Percentiles rank a stretch among this genome's conserved stretches.
phyloP scores from a whole-genome alignment of 2,113 vertebrate species.

The Psammodynastes pulverulentus region DNA sequence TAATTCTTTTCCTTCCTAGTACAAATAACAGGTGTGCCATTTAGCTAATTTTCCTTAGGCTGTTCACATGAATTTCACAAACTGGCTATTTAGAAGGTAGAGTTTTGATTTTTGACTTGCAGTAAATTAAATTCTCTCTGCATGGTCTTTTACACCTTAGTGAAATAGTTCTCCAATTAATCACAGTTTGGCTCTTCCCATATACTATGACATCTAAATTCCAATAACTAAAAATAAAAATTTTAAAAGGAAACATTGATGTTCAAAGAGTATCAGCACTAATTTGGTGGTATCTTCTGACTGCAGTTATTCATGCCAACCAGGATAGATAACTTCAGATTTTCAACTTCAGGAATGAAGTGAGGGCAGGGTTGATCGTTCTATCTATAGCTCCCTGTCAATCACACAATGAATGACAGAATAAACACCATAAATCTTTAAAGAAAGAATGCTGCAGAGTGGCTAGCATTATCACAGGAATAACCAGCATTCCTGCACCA shows the following conservation, averaged over 20 bases:
- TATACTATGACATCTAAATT: not conserved
- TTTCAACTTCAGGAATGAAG: not conserved
- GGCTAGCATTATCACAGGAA: not conserved
- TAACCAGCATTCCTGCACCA: not conserved
- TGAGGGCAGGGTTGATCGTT: not conserved
- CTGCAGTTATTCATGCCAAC: not conserved
- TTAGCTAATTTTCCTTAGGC: not conserved
- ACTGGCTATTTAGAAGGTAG: not conserved
- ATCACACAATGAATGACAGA: not conserved
- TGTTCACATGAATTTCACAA: not conserved
- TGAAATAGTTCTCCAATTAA: not conserved
- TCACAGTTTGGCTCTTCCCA: not conserved
- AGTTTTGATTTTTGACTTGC: not conserved
- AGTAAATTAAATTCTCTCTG: not conserved
- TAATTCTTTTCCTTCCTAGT: not conserved
- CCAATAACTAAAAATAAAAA: not conserved
- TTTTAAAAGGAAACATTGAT: not conserved
- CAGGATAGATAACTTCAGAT: not conserved
- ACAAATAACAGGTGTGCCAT: not conserved
- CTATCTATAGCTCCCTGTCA: not conserved
- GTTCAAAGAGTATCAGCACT: not conserved
- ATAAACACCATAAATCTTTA: not conserved
- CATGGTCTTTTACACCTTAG: not conserved
- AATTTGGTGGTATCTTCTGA: not conserved
- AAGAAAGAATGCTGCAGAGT: not conserved